Conservation (phyloP, 2,113 vertebrate genomes). For the Corapipo altera region DNA sequence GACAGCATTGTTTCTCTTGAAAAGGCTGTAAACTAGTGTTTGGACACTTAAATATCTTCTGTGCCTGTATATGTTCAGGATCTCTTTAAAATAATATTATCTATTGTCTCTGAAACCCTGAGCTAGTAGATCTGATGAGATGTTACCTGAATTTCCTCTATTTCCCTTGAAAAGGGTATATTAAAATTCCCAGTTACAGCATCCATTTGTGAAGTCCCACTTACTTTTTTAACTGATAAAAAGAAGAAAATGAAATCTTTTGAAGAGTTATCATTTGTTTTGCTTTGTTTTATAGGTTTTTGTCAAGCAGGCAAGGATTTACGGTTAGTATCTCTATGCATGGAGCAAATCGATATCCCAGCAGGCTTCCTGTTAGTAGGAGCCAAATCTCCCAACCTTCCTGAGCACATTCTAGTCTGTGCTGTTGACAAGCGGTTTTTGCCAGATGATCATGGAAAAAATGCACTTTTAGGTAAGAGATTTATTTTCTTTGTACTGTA, state of each 20-base stretch:
- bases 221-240: not conserved
- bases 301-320: conserved; percentile 99
- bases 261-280: not conserved
- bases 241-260: not conserved
- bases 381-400: conserved; percentile 93
- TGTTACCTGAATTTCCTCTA: not conserved
- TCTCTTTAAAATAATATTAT: not conserved
- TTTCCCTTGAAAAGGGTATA: not conserved
- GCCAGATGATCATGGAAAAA: conserved; percentile 97
- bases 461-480: conserved; percentile 99
- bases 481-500: not conserved
- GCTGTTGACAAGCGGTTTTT: conserved; percentile 96
- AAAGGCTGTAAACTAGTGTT: not conserved
- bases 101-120: not conserved
- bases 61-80: not conserved
- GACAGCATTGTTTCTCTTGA: not conserved
- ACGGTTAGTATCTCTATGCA: conserved; percentile 90
- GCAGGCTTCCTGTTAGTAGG: conserved; percentile 94
- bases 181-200: not conserved
- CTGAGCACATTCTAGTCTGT: conserved; percentile 96
- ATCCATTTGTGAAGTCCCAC: not conserved
- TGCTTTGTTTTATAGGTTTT: conserved; percentile 82
- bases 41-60: not conserved
- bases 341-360: conserved; percentile 89
- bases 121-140: not conserved